Percentiles rank a stretch among this genome's conserved stretches.
Evolutionary conservation across 1,140 invertebrate species (phyloP).

Genomic region (Drosophila lacteicornis): DNA sequence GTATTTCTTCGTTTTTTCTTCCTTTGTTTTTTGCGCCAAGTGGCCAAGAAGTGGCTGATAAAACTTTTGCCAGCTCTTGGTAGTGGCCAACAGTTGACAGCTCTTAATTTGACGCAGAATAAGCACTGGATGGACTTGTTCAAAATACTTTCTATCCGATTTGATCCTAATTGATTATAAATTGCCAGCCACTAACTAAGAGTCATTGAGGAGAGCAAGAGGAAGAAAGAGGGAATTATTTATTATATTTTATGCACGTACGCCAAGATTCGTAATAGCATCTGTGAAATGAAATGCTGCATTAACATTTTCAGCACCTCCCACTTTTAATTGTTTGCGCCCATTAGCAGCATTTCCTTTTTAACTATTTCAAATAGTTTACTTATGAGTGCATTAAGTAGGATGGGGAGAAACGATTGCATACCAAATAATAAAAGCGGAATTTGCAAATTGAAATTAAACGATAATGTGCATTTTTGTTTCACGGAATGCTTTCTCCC

Average conservation of each 20-base stretch:
- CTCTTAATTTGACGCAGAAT: constrained; percentile 73
- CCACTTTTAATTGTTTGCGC: constrained; percentile 52
- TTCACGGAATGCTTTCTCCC: constrained; percentile 14
- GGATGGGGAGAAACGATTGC: constrained; percentile 11
- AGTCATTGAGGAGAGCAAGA: background rate
- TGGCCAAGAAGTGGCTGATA: constrained; percentile 14
- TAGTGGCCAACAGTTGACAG: constrained; percentile 49
- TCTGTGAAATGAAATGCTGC: constrained; percentile 28
- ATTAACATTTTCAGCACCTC: constrained; percentile 36
- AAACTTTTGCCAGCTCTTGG: constrained; percentile 13
- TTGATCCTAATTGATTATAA: constrained; percentile 75
- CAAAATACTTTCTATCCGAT: constrained; percentile 58
- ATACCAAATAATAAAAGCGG: constrained; percentile 13
- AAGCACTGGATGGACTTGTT: constrained; percentile 56
- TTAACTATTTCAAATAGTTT: constrained; percentile 12
- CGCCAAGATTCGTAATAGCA: constrained; percentile 41
- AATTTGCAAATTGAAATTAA: constrained; percentile 5
- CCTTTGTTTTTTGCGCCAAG: background rate
- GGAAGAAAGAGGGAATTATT: background rate
- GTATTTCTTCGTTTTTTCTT: constrained; percentile 4
- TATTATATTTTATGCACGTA: constrained; percentile 43
- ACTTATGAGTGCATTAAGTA: background rate
- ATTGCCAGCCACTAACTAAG: constrained; percentile 49
- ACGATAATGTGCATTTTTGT: background rate
- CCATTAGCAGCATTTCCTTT: constrained; percentile 40